Base-by-base conservation (phyloP, 2,888 invertebrate species). In the Melitaea athalia region DNA sequence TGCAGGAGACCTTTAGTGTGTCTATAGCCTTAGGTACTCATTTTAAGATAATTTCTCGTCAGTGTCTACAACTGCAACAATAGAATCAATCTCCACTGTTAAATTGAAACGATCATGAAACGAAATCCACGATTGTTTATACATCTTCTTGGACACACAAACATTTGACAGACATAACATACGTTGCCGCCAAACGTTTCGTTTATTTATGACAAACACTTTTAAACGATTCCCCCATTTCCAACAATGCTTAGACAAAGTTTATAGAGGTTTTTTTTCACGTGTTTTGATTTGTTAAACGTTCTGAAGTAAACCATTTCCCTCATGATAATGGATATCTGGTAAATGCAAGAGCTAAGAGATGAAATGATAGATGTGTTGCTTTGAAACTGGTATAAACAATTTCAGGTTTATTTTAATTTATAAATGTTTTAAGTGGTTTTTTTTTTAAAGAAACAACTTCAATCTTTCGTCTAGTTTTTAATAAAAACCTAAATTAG, bases 151-250 rank as follows among this genome's bases (percentile, higher is more conserved):
- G 72, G 76, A 69, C 76, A 77, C 72, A 77, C 75, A 77, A 79
- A 79, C 81, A 80, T 78, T 77, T 76, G 75, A 74, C 77, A 86
- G 85, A 84, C 84, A 85, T 85, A 85, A 85, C 85, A 85, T 76
- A 76, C 76, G 78, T 80, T 80, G 59, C 66, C 53, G 67, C 67
- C 57, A 70, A 64, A 70, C 52, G 31, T 59, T 59, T 68, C 64
- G 68, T 65, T 67, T 71, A 71, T 68, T 70, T 71, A 71, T 38
- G 59, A 55, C 53, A 61, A 14, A 42, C 38, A 63, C 62, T 62
- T 59, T 67, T 42, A 63, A 63, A 61, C 52, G 33, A 33, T 45
- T 66, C 52, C 43, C 42, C 53, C 59, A 55, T 33, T 38, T 55
- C n/a, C 33, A 33, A 33, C 55, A 33, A 55, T 33, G 33, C 33